Evolutionary conservation across 2,797 vertebrate species (phyloP), one percentile per base, ranked within the genome.

Genomic region (Peromyscus melanophrys): DNA sequence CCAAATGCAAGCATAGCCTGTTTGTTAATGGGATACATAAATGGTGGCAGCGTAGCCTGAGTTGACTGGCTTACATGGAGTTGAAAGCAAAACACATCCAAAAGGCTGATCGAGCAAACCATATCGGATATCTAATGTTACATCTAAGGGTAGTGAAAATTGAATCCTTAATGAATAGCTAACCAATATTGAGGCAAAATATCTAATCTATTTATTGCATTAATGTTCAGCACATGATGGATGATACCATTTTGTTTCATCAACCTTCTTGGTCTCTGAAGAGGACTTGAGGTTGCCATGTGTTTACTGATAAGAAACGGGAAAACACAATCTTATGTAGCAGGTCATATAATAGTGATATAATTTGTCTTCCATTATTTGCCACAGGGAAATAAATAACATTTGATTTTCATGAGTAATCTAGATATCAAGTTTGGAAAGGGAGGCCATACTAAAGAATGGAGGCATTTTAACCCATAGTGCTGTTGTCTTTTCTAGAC

Each of bases 261-360:
- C 31, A 92, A 2, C 10, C 43, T 75, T 88, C 59, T 75, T 89
- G 81, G 25, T 14, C 86, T 90, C 77, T 89, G 63, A 69, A 90
- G 40, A 93, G 21, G 73, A 31, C 80, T 19, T 61, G 86, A 83
- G 29, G n/a, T 93, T 93, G 57, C 37, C 89, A 49, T 83, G 12
- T 59, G 85, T 25, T 92, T 84, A 59, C 0, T 93, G 63, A 40
- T 88, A 29, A 89, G 67, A 96, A 93, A 61, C 63, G 71, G 65
- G n/a, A 40, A 94, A 96, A 37, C 52, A 29, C 75, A 75, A 87
- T 84, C 94, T 91, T 92, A 92, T 82, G 67, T 84, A 78, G 37
- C 17, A 92, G 84, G 12, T 91, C 19, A 57, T 61, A 43, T 25
- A 59, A 29, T 57, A 59, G 37, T 89, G 43, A 73, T 90, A 7